These are phyloP conservation scores for Python bivittatus DNA, from an alignment of 2,113 vertebrate species.

Conservation along the genomic window DNA sequence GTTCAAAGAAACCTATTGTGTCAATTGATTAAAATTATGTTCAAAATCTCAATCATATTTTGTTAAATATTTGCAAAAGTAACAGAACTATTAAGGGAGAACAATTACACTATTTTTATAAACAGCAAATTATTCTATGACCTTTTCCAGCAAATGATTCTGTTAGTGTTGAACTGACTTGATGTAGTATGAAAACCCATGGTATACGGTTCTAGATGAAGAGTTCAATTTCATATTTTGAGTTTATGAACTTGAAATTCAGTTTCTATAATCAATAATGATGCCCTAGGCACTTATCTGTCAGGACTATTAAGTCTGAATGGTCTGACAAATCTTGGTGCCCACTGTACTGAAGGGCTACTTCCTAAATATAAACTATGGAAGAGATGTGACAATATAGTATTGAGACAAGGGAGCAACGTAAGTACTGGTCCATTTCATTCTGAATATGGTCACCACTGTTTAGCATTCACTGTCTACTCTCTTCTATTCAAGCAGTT, in stretches of 20 bases:
- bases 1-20: neutral
- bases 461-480: neutral
- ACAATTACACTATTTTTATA: neutral
- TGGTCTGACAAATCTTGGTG: neutral
- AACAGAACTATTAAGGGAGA: neutral
- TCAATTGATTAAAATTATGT: accelerated
- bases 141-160: neutral
- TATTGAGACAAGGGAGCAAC: neutral
- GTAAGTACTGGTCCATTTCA: neutral
- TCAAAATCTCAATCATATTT: neutral
- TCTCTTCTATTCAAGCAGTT: neutral
- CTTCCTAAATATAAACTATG: neutral
- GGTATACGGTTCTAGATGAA: neutral
- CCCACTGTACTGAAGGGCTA: neutral
- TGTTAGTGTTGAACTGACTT: neutral
- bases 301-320: neutral
- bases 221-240: neutral
- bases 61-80: neutral
- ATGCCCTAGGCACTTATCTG: neutral
- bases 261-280: neutral
- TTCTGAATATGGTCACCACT: neutral
- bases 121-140: neutral
- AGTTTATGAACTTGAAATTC: neutral
- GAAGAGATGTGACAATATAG: neutral
- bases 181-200: neutral